Percentiles rank a stretch among this genome's conserved stretches.
These are phyloP conservation scores for Ephialtes manifestator DNA, from an alignment of 2,888 invertebrate species.

Conservation along the genomic window DNA sequence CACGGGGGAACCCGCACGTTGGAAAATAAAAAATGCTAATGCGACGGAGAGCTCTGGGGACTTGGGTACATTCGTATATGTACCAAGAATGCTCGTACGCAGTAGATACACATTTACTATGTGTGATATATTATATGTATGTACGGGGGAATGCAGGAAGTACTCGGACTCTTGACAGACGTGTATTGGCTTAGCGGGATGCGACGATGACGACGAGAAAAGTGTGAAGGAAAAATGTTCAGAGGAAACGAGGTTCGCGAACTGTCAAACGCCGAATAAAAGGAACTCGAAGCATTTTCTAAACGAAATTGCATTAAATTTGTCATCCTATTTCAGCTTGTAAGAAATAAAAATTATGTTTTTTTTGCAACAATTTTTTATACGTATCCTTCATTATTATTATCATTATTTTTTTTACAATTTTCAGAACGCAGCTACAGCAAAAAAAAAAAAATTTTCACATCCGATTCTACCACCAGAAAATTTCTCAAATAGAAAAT, in stretches of 20 bases:
- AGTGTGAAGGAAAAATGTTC: slow-evolving; percentile 11
- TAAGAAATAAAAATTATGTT: no score
- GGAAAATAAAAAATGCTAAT: slow-evolving; percentile 64
- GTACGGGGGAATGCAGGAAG: slow-evolving; percentile 56
- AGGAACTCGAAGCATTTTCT: background rate
- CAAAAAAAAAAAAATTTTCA: no score
- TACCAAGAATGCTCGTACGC: slow-evolving; percentile 10
- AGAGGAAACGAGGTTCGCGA: background rate
- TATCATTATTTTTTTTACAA: no score
- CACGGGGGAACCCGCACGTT: slow-evolving; percentile 33
- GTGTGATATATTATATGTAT: slow-evolving; percentile 23
- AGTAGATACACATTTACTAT: slow-evolving; percentile 12
- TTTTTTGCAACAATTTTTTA: no score
- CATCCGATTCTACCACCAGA: no score
- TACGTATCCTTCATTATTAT: no score
- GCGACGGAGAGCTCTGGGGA: slow-evolving; percentile 27
- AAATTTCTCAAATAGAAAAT: no score
- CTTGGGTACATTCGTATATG: slow-evolving; percentile 26
- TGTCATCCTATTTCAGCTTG: no score
- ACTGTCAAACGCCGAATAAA: background rate
- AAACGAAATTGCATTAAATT: background rate
- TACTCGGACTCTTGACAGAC: slow-evolving; percentile 56
- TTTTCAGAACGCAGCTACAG: no score
- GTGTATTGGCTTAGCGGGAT: slow-evolving; percentile 64
- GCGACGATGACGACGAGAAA: slow-evolving; percentile 45